Evolutionary conservation across 2,113 vertebrate genomes (phyloP).

Genomic region (Tragelaphus scriptus): DNA sequence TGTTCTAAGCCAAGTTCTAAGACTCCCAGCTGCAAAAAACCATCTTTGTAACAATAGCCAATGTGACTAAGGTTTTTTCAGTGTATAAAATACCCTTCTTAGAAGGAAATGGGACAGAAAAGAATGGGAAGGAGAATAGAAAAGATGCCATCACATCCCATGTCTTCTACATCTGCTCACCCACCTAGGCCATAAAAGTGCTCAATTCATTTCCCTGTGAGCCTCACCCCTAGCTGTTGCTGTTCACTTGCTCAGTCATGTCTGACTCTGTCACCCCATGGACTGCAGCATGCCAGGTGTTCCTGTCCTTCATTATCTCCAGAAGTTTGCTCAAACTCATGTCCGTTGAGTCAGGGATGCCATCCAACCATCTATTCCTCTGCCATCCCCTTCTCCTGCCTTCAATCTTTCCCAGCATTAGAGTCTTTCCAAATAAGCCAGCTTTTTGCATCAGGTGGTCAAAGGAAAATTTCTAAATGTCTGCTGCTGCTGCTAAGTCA

Average conservation of each 20-base stretch:
- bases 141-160: background rate
- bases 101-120: background rate
- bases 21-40: background rate
- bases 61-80: background rate
- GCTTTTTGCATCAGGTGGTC: background rate
- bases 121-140: background rate
- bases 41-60: background rate
- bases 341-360: background rate
- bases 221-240: background rate
- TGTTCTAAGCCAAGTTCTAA: background rate
- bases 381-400: background rate
- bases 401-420: background rate
- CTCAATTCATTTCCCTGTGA: background rate
- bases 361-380: background rate
- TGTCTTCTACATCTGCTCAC: background rate
- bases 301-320: background rate
- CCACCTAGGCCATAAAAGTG: too few relatives aligned
- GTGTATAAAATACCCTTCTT: background rate
- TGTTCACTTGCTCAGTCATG: background rate
- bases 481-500: too few relatives aligned
- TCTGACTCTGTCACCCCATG: background rate
- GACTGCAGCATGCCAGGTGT: background rate
- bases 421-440: background rate
- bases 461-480: background rate
- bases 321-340: background rate